These are phyloP conservation scores for Peucedramus taeniatus DNA, from an alignment of 2,113 vertebrate genomes.

Conservation along the genomic window DNA sequence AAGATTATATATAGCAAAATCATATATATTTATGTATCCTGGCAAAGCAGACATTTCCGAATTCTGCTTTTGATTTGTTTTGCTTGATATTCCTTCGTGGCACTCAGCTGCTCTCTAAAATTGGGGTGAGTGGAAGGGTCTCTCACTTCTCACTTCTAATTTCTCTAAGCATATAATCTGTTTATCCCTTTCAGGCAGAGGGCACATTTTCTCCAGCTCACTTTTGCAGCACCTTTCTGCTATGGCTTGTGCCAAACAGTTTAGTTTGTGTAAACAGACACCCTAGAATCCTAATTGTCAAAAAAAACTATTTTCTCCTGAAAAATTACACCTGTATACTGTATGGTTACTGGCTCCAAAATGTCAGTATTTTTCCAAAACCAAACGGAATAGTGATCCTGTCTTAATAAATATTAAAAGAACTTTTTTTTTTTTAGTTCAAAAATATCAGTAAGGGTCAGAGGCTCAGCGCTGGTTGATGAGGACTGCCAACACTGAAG, in stretches of 20 bases:
- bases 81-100: neutral
- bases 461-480: rapidly evolving
- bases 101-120: neutral
- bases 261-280: neutral
- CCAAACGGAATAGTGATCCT: neutral
- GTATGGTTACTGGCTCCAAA: neutral
- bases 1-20: neutral
- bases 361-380: neutral
- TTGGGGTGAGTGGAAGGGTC: neutral
- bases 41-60: neutral
- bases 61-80: neutral
- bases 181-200: neutral
- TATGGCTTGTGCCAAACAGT: neutral
- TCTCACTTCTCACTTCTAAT: neutral
- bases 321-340: neutral
- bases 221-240: neutral
- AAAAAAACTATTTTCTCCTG: neutral
- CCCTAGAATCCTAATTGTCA: neutral
- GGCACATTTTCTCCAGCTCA: neutral
- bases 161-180: neutral
- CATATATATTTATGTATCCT: neutral
- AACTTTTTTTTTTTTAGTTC: neutral
- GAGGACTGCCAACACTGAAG: neutral
- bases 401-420: neutral
- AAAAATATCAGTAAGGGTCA: neutral